These are phyloP conservation scores for Lottia scabra DNA, from an alignment of 2,888 invertebrate genomes.

Conservation along the genomic window DNA sequence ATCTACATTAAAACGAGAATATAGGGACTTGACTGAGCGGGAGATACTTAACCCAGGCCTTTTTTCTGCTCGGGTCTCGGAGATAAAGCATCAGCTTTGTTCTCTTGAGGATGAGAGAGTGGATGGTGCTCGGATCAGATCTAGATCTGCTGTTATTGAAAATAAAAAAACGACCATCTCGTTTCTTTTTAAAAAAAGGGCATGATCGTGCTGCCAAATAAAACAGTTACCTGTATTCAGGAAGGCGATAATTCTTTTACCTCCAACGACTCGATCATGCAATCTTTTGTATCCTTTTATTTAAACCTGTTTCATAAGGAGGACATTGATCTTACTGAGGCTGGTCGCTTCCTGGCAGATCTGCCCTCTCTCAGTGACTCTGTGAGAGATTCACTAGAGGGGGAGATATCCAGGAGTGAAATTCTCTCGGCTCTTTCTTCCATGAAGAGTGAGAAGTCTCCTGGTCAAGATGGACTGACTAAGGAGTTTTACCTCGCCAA, in stretches of 20 bases:
- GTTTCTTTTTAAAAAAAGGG: not conserved
- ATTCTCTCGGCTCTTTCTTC: conserved; percentile 13
- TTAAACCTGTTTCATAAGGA: conserved; percentile 11
- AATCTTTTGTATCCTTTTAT: conserved; percentile 10
- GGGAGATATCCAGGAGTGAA: conserved; percentile 11
- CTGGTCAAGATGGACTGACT: conserved; percentile 35
- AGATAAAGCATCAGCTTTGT: conserved; percentile 9
- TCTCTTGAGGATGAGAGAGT: not conserved
- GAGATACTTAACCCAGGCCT: conserved; percentile 10
- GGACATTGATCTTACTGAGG: conserved; percentile 9
- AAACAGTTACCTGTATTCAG: conserved; percentile 9
- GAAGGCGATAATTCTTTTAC: not conserved
- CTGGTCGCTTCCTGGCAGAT: conserved; percentile 6
- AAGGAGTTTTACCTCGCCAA: conserved; percentile 34
- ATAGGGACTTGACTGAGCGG: not conserved
- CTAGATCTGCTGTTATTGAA: conserved; percentile 10
- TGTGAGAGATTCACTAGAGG: not conserved
- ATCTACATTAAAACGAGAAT: conserved; percentile 16
- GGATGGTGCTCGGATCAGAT: conserved; percentile 11
- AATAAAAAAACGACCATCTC: conserved; percentile 14
- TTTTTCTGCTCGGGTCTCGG: conserved; percentile 1
- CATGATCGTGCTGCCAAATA: conserved; percentile 2
- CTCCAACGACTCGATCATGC: conserved; percentile 5
- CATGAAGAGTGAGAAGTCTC: conserved; percentile 30
- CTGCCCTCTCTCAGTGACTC: not conserved